Evolutionary conservation across 2,113 vertebrate species (phyloP).

Genomic region (Maccullochella peelii): DNA sequence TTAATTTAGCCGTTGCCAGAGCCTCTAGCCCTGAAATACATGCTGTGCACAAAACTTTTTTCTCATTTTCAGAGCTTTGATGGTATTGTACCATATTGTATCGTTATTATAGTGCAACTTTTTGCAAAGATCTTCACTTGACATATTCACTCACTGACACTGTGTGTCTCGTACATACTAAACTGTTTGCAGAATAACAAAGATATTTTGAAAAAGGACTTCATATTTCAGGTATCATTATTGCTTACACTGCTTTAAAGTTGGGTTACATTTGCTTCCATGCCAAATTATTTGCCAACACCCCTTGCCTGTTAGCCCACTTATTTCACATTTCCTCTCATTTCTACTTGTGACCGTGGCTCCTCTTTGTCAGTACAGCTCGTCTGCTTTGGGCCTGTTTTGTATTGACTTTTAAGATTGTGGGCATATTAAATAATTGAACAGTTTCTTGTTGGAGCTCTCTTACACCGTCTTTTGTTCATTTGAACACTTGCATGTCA

Average conservation of each 20-base stretch:
- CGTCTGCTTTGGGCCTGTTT: not conserved
- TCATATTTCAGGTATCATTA: not conserved
- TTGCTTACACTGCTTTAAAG: not conserved
- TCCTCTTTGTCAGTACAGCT: not conserved
- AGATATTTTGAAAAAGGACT: not conserved
- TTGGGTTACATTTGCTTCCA: not conserved
- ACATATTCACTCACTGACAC: not conserved
- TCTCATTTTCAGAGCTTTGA: not conserved
- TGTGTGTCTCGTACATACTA: not conserved
- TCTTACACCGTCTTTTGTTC: not conserved
- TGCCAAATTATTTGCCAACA: not conserved
- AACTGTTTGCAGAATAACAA: not conserved
- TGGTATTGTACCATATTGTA: no score
- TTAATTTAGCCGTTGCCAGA: not conserved
- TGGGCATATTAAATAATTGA: not conserved
- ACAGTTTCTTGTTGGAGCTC: not conserved
- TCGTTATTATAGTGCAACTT: not conserved
- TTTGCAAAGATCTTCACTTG: not conserved
- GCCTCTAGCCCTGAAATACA: not conserved
- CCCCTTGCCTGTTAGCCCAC: no score
- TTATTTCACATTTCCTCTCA: not conserved
- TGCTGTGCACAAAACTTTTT: not conserved
- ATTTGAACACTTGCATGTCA: not conserved
- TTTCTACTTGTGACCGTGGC: not conserved
- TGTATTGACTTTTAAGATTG: not conserved